Evolutionary conservation across 2,888 invertebrate genomes (phyloP).

Genomic region (Clepsis dumicolana): DNA sequence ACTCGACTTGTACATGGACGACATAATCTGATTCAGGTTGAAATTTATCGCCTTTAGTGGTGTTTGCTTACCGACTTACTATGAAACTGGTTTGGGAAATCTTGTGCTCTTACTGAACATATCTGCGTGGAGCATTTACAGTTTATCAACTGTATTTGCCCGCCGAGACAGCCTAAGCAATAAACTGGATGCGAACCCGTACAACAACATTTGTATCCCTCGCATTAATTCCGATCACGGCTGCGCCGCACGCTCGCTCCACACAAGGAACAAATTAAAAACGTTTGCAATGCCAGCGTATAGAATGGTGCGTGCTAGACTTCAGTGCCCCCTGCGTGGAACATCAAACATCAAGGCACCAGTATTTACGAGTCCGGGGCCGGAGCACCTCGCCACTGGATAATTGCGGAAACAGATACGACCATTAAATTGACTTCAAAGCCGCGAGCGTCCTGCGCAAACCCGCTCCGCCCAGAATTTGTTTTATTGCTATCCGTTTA

Average conservation of each 20-base stretch:
- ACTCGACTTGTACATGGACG: not conserved
- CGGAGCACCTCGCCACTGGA: slow-evolving; percentile 1
- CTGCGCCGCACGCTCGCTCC: slow-evolving; percentile 2
- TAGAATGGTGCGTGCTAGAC: not conserved
- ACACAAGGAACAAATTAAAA: slow-evolving; percentile 4
- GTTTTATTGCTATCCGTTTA: slow-evolving; percentile 36
- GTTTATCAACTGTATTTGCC: not conserved
- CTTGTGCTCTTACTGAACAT: not conserved
- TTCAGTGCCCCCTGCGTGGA: not conserved
- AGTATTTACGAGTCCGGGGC: slow-evolving; percentile 22
- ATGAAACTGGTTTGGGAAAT: not conserved
- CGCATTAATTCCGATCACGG: slow-evolving; percentile 11
- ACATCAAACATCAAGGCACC: slow-evolving; percentile 12
- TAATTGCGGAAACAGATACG: slow-evolving; percentile 36
- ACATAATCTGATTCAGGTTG: slow-evolving; percentile 1
- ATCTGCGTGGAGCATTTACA: not conserved
- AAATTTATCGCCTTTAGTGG: not conserved
- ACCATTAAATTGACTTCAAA: slow-evolving; percentile 39
- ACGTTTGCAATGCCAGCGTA: not conserved
- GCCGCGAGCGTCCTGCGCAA: slow-evolving; percentile 20
- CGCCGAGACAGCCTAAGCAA: slow-evolving; percentile 12
- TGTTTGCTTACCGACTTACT: not conserved
- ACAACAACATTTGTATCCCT: not conserved
- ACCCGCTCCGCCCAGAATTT: slow-evolving; percentile 16
- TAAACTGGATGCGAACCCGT: slow-evolving; percentile 12